A percentile compares a stretch with the other conserved stretches of the same genome.
Conservation (phyloP, 2,888 invertebrate genomes). For the Tetranychus truncatus region DNA sequence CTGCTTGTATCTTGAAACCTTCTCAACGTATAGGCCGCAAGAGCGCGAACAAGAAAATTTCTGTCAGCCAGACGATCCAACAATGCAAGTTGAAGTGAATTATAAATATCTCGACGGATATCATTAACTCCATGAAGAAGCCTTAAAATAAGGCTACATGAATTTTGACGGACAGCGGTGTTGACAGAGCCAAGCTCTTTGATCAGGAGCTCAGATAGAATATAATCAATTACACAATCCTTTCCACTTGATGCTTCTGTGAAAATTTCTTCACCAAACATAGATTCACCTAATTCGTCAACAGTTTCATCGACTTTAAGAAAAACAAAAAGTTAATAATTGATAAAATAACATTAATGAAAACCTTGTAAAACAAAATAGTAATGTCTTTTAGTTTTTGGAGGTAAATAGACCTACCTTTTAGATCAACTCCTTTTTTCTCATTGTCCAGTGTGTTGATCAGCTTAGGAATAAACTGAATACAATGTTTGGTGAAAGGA, state of each 20-base stretch:
- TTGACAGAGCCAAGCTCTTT: not conserved
- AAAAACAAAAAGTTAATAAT: not conserved
- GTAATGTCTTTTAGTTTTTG: not conserved
- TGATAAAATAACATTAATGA: not conserved
- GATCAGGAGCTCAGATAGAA: not conserved
- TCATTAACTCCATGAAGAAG: constrained; percentile 14
- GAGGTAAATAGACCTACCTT: not conserved
- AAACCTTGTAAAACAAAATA: not conserved
- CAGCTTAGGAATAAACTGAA: constrained; percentile 9
- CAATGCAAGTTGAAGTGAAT: constrained; percentile 9
- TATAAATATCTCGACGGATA: constrained; percentile 12
- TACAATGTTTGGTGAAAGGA: constrained; percentile 10
- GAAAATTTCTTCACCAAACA: constrained; percentile 9
- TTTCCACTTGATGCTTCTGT: not conserved
- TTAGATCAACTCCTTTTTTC: not conserved
- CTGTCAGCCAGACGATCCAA: constrained; percentile 38
- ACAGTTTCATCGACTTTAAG: constrained; percentile 2
- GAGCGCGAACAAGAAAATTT: constrained; percentile 52
- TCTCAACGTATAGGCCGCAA: constrained; percentile 57
- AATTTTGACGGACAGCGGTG: constrained; percentile 11
- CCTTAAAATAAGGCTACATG: constrained; percentile 10
- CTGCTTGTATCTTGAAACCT: constrained; percentile 60
- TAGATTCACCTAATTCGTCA: constrained; percentile 5
- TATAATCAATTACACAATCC: not conserved
- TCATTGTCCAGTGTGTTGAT: constrained; percentile 2